Percentiles rank a stretch among this genome's conserved stretches.
Conservation (phyloP, 2,113 vertebrate species). For the Penelope pileata region DNA sequence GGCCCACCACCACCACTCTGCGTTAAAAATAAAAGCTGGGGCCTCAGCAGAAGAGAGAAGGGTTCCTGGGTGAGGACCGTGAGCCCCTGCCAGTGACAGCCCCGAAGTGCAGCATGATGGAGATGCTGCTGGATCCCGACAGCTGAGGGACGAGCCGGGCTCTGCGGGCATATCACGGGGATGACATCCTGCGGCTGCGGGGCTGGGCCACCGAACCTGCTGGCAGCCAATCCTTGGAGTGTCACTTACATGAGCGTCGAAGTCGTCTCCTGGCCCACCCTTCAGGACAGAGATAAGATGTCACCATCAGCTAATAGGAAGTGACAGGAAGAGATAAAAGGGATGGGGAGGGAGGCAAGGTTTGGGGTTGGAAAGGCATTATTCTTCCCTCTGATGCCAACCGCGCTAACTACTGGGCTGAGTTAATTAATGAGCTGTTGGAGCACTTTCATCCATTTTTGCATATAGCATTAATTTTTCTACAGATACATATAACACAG, state of each 20-base stretch:
- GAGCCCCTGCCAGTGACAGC: constrained; percentile 41
- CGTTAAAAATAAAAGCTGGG: constrained; percentile 39
- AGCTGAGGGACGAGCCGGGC: constrained; percentile 63
- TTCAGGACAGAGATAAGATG: constrained; percentile 82
- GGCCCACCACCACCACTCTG: not conserved
- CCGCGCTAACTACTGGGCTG: constrained; percentile 62
- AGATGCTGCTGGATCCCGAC: constrained; percentile 53
- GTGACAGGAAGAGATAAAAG: constrained; percentile 81
- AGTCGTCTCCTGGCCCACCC: constrained; percentile 80
- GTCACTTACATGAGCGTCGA: constrained; percentile 83
- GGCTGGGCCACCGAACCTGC: constrained; percentile 57
- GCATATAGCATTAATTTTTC: constrained; percentile 65
- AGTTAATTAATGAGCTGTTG: constrained; percentile 73
- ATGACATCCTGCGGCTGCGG: constrained; percentile 70
- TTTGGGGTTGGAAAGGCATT: constrained; percentile 70
- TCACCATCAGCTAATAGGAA: constrained; percentile 83
- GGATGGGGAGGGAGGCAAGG: constrained; percentile 70
- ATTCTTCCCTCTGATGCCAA: constrained; percentile 73
- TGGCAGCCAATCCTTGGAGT: constrained; percentile 77
- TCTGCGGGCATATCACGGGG: constrained; percentile 69
- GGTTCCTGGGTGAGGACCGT: not conserved
- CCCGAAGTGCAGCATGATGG: constrained; percentile 49
- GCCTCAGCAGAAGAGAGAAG: constrained; percentile 35
- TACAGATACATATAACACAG: constrained; percentile 60
- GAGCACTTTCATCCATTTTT: constrained; percentile 69